Conservation (phyloP, 37 sponge, comb jelly and placozoan species). For the Trichoplax adhaerens region DNA sequence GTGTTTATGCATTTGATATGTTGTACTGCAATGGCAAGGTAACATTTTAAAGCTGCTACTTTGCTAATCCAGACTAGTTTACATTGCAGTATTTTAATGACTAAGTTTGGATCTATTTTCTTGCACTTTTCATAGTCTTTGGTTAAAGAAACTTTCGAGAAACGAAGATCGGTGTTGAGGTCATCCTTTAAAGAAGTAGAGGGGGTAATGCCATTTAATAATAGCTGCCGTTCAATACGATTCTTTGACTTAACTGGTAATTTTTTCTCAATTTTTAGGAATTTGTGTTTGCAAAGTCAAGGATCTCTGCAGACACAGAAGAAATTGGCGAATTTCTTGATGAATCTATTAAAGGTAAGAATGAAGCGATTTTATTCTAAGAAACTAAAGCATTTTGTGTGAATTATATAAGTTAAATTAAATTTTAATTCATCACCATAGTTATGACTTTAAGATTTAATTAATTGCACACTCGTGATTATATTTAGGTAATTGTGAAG, state of each 20-base stretch:
- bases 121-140: slow-evolving; percentile 23
- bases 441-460: not conserved
- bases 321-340: slow-evolving; percentile 83
- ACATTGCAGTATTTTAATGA: no score
- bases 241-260: no score
- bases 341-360: slow-evolving; percentile 65
- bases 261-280: slow-evolving; percentile 25
- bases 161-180: slow-evolving; percentile 49
- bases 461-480: not conserved
- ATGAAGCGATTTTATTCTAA: not conserved
- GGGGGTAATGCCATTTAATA: slow-evolving; percentile 46
- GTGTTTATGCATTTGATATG: slow-evolving; percentile 89
- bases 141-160: slow-evolving; percentile 61
- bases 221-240: not conserved
- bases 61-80: no score
- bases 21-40: slow-evolving; percentile 90
- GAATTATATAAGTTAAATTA: no score
- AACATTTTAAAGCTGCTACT: not conserved
- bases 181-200: slow-evolving; percentile 71
- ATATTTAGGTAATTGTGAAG: slow-evolving; percentile 76
- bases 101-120: no score
- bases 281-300: slow-evolving; percentile 61
- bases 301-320: slow-evolving; percentile 42
- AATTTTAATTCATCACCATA: no score
- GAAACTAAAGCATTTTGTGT: no score